phyloP scores from a whole-genome alignment of 2,797 vertebrate genomes.

The Malacoctenus gilli region DNA sequence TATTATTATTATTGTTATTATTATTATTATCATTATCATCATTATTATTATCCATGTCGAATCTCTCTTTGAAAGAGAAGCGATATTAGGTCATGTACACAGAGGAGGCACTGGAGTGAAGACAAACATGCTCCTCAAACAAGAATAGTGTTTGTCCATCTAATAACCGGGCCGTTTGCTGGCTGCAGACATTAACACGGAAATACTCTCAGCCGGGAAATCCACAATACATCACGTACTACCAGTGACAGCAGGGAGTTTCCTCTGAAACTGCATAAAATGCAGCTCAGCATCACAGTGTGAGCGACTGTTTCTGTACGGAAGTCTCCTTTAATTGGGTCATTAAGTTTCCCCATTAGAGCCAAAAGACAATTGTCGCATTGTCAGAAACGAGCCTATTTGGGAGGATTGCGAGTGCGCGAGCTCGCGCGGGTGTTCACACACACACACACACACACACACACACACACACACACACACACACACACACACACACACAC shows the following conservation, averaged over 20 bases:
- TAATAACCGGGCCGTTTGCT: constrained; percentile 18
- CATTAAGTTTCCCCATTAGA: not conserved
- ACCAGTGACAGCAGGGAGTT: constrained; percentile 44
- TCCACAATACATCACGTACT: constrained; percentile 37
- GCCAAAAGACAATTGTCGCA: constrained; percentile 41
- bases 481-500: constrained; percentile 32
- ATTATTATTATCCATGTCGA: too few species aligned
- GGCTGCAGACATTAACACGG: constrained; percentile 11
- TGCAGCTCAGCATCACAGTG: constrained; percentile 6
- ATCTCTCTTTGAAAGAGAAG: too few species aligned
- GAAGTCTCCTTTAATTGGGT: constrained; percentile 7
- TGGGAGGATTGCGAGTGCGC: constrained; percentile 1
- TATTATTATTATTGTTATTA: too few species aligned
- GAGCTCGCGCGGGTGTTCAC: not conserved
- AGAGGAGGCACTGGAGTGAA: too few species aligned
- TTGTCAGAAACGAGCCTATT: constrained; percentile 39
- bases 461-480: constrained; percentile 20
- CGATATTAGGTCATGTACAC: too few species aligned
- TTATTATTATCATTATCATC: too few species aligned
- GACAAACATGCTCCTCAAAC: too few species aligned
- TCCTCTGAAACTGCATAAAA: too few species aligned
- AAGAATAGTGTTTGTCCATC: not conserved
- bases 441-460: constrained; percentile 9
- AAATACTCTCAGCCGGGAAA: constrained; percentile 43
- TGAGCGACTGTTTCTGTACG: not conserved